Conservation (phyloP, 2,113 vertebrate genomes). For the Pogona vitticeps region DNA sequence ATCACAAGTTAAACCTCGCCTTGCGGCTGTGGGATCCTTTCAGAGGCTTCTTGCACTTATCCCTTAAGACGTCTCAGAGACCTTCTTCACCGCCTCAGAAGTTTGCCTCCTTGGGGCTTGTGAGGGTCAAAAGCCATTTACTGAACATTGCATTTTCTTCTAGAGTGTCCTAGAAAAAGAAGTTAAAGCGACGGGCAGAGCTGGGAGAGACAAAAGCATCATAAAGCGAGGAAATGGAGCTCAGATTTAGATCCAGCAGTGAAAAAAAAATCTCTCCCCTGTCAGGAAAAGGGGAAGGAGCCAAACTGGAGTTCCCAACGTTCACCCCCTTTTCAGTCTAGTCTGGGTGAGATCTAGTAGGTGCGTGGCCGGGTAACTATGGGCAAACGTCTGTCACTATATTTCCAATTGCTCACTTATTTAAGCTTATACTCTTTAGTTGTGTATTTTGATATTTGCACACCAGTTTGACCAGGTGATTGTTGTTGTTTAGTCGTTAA, state of each 20-base stretch:
- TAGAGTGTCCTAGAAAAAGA: neutral
- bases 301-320: too few species aligned
- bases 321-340: too few species aligned
- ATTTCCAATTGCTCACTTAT: too few species aligned
- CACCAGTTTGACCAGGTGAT: too few species aligned
- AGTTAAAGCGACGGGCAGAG: slow-evolving; percentile 3
- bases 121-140: neutral
- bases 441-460: too few species aligned
- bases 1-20: neutral
- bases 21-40: neutral
- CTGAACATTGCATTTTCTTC: neutral
- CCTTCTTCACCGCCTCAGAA: neutral
- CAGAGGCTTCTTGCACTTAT: neutral
- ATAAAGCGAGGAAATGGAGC: neutral
- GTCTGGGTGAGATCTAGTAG: too few species aligned
- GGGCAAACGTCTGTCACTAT: too few species aligned
- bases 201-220: neutral
- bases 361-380: too few species aligned
- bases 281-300: too few species aligned
- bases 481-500: too few species aligned
- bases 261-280: neutral
- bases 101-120: slow-evolving; percentile 8
- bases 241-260: slow-evolving; percentile 11
- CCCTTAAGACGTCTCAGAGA: neutral
- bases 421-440: too few species aligned